Evolutionary conservation across 1,140 invertebrate species (phyloP).

Genomic region (Heliconius hewitsoni): DNA sequence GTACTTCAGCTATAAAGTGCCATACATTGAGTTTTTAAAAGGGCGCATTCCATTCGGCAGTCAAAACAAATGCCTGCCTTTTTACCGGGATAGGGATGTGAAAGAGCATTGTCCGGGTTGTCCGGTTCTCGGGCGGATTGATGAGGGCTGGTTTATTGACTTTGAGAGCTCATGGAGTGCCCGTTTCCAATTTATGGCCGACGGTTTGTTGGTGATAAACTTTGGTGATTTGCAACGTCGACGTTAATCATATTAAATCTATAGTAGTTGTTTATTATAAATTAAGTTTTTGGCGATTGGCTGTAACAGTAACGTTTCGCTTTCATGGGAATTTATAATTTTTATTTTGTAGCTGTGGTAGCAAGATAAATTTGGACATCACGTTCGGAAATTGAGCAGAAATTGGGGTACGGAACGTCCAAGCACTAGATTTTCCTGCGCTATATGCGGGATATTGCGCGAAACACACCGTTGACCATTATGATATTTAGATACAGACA

Average conservation of each 20-base stretch:
- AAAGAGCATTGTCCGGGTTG: slow-evolving; percentile 24
- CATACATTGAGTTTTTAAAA: not conserved
- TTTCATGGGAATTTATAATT: too few relatives aligned
- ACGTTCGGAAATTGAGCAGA: too few relatives aligned
- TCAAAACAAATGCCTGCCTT: slow-evolving; percentile 31
- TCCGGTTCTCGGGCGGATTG: slow-evolving; percentile 55
- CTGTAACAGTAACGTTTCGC: too few relatives aligned
- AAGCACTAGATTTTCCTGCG: too few relatives aligned
- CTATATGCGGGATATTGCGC: too few relatives aligned
- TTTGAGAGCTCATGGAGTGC: slow-evolving; percentile 65
- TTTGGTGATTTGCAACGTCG: slow-evolving; percentile 40
- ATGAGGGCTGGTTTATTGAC: slow-evolving; percentile 61
- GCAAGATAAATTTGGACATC: too few relatives aligned
- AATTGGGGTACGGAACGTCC: too few relatives aligned
- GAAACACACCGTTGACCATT: too few relatives aligned
- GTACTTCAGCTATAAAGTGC: not conserved
- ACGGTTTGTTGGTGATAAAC: slow-evolving; percentile 46
- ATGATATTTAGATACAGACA: too few relatives aligned
- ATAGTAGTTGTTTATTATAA: too few relatives aligned
- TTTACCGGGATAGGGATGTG: slow-evolving; percentile 9
- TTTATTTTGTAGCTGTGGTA: too few relatives aligned
- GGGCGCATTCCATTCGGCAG: not conserved
- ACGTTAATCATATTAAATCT: slow-evolving; percentile 22
- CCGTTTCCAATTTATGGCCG: slow-evolving; percentile 58
- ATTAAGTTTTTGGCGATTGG: too few relatives aligned